Percentiles rank a stretch among this genome's conserved stretches.
These are phyloP conservation scores for Ephialtes manifestator DNA, from an alignment of 2,888 invertebrate species.

Conservation along the genomic window DNA sequence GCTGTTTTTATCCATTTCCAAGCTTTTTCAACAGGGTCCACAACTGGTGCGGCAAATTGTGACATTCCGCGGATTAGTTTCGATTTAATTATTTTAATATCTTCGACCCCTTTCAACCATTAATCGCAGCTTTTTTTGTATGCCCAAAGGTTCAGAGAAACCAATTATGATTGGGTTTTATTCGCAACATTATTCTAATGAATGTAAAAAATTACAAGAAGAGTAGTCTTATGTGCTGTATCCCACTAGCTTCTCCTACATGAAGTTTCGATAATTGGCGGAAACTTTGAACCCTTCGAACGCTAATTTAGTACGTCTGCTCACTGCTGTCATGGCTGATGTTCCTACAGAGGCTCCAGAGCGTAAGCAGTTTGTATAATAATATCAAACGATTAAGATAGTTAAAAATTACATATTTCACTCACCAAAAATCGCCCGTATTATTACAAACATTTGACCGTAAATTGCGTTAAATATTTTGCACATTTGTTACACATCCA, in stretches of 20 bases:
- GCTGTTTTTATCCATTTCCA: no score
- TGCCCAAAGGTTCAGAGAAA: no score
- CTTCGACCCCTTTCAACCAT: no score
- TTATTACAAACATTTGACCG: neutral
- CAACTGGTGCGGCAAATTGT: no score
- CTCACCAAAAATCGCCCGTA: neutral
- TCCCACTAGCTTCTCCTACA: neutral
- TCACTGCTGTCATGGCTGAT: slow-evolving; percentile 81
- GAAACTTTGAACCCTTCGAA: slow-evolving; percentile 6
- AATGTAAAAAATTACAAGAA: no score
- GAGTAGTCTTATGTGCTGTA: no score
- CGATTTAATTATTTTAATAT: no score
- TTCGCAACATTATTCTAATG: no score
- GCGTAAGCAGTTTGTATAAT: slow-evolving; percentile 80
- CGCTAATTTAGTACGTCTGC: slow-evolving; percentile 50
- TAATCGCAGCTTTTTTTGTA: no score
- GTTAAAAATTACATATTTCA: slow-evolving; percentile 10
- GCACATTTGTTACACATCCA: neutral
- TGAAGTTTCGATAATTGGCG: neutral
- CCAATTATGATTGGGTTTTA: no score
- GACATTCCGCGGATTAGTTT: no score
- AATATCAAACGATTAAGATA: slow-evolving; percentile 28
- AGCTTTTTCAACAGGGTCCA: no score
- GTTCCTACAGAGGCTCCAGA: slow-evolving; percentile 86
- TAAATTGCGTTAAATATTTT: neutral